These are phyloP conservation scores for Alethe castanea DNA, from an alignment of 2,113 vertebrate genomes.

Conservation along the genomic window DNA sequence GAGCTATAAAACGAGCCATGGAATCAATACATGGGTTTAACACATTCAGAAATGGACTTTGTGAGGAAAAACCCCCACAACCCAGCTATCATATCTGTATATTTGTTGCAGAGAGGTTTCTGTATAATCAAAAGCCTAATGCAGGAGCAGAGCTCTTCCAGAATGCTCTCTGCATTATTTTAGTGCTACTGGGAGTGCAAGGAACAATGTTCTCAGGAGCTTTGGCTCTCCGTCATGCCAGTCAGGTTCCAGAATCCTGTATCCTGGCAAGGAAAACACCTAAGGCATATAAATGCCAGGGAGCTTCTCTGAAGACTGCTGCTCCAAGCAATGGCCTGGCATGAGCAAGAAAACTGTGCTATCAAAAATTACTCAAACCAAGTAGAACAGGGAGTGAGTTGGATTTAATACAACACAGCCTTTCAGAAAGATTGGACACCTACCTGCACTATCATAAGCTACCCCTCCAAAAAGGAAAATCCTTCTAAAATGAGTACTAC, in stretches of 20 bases:
- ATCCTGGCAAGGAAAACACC: not conserved
- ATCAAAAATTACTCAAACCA: not conserved
- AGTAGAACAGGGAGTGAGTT: not conserved
- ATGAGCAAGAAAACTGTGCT: not conserved
- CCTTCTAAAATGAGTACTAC: not conserved
- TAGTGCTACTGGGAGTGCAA: not conserved
- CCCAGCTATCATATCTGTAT: not conserved
- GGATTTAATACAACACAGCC: not conserved
- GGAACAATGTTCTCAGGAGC: fast-evolving
- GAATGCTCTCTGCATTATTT: not conserved
- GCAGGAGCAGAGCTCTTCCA: not conserved
- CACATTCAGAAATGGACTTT: not conserved
- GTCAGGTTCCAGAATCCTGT: not conserved
- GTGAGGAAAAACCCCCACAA: fast-evolving
- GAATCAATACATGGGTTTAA: not conserved
- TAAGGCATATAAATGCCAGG: not conserved
- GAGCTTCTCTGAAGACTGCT: not conserved
- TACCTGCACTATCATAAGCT: not conserved
- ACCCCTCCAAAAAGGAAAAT: not conserved
- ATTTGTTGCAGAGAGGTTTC: not conserved
- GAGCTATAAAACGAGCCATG: not conserved
- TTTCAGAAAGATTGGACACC: not conserved
- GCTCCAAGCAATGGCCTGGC: not conserved
- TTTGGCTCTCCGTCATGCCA: not conserved
- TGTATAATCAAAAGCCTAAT: not conserved